These are phyloP conservation scores for Dasysyrphus albostriatus DNA, from an alignment of 2,888 invertebrate genomes.

Conservation along the genomic window DNA sequence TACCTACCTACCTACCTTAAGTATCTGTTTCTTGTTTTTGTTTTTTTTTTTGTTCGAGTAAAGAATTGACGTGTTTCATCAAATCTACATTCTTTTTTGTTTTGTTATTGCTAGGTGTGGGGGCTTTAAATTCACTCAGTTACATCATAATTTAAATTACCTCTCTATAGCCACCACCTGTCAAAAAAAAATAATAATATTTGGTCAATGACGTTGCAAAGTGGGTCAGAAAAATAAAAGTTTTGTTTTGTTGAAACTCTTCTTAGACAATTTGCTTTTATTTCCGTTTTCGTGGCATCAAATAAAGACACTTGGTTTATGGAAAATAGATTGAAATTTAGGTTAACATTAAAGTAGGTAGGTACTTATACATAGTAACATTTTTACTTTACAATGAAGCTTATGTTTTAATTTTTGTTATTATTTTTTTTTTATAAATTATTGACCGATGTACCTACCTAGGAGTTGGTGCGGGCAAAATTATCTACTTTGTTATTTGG, in stretches of 20 bases:
- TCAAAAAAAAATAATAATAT: constrained; percentile 52
- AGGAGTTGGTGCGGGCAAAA: no score
- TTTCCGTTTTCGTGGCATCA: constrained; percentile 41
- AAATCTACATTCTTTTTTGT: constrained; percentile 6
- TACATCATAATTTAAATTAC: constrained; percentile 8
- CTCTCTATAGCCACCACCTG: constrained; percentile 44
- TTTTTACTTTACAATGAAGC: not conserved
- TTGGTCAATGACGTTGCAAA: constrained; percentile 60
- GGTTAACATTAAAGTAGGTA: not conserved
- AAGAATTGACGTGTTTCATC: not conserved
- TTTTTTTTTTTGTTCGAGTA: not conserved
- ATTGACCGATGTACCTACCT: not conserved
- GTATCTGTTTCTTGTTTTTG: constrained; percentile 33
- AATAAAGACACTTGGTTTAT: constrained; percentile 1
- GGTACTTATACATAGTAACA: no score
- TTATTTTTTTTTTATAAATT: not conserved
- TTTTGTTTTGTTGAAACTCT: constrained; percentile 13
- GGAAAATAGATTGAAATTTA: not conserved
- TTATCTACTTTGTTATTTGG: no score
- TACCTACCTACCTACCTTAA: not conserved
- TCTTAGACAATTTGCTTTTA: constrained; percentile 51
- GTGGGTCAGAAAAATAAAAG: constrained; percentile 56
- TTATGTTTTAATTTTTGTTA: not conserved
- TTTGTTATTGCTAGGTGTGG: not conserved
- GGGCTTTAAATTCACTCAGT: not conserved